Conservation (phyloP, 2,888 invertebrate genomes). For the Drosophila demipolita region DNA sequence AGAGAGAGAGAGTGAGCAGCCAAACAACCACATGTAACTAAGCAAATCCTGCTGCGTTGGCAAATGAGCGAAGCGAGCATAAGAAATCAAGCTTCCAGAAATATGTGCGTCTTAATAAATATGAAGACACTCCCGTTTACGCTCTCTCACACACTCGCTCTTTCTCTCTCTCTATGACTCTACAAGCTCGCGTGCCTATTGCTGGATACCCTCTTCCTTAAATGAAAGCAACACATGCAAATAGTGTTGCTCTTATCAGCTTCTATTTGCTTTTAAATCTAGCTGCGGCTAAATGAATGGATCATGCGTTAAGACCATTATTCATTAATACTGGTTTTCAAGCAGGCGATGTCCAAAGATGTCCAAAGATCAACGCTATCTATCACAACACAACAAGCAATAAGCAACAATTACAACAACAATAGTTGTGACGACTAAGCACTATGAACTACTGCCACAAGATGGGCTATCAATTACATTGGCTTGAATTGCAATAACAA, state of each 20-base stretch:
- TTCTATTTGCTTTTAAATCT: conserved; percentile 16
- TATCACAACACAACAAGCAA: neutral
- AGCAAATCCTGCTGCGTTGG: conserved; percentile 54
- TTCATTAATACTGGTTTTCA: neutral
- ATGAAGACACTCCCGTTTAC: neutral
- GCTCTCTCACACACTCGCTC: neutral
- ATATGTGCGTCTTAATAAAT: conserved; percentile 46
- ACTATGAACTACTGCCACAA: conserved; percentile 1
- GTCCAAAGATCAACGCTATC: conserved; percentile 25
- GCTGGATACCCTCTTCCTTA: conserved; percentile 4
- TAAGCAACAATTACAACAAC: conserved; percentile 9
- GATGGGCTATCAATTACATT: conserved; percentile 54
- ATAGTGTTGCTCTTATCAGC: conserved; percentile 33
- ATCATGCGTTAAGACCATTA: neutral
- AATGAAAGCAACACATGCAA: conserved; percentile 30
- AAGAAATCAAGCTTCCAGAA: conserved; percentile 64
- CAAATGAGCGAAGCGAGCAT: conserved; percentile 47
- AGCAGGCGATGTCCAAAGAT: conserved; percentile 13
- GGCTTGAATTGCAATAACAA: conserved; percentile 39
- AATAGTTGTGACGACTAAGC: neutral
- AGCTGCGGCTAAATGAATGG: conserved; percentile 16
- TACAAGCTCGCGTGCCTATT: conserved; percentile 11
- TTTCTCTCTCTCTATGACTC: neutral
- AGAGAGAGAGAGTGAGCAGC: conserved; percentile 1
- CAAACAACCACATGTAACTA: conserved; percentile 32